Evolutionary conservation across 2,797 vertebrate genomes (phyloP), one percentile per base, ranked within the genome.

Genomic region (Eospalax fontanierii): DNA sequence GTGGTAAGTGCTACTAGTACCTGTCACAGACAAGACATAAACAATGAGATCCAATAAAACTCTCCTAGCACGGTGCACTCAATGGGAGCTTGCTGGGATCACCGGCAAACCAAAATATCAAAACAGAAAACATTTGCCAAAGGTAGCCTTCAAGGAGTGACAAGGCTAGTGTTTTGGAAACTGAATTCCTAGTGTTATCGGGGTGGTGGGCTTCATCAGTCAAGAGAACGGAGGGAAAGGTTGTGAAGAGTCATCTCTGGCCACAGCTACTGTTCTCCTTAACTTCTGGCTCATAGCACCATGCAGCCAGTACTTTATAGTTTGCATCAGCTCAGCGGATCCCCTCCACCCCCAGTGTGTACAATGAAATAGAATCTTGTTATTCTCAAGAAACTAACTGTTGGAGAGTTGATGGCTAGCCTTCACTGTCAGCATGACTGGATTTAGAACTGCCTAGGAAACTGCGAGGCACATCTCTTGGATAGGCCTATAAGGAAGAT

Each of bases 111-210:
- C 74, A 87, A 92, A 96, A 95, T 85, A 70, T 85, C 74, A 54
- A 65, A 94, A 85, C 43, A 8, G 38, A 82, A 91, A 95, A 3
- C 5, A 68, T 81, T 93, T 95, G 90, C 74, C 50, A 92, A 96
- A 89, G 66, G 89, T 70, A 65, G 70, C 68, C 65, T 70, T 94
- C 4, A 63, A 79, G 81, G 26, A 85, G n/a, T 5, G 88, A n/a
- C 0, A 1, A 6, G 65, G 54, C 76, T 63, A 65, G 75, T 28
- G 82, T 92, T 83, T 65, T 89, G 84, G 96, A 16, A 75, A 88
- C n/a, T 76, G 83, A 97, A 97, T 93, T 96, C 61, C 93, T 96
- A 76, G 81, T 80, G 93, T n/a, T 95, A 79, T n/a, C 78, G 65
- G 93, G 85, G 90, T 24, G 46, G 89, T 79, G 97, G 93, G 95